A percentile compares a stretch with the other conserved stretches of the same genome.
Conservation (phyloP, 1,140 invertebrate genomes). For the Micrasema longulum region DNA sequence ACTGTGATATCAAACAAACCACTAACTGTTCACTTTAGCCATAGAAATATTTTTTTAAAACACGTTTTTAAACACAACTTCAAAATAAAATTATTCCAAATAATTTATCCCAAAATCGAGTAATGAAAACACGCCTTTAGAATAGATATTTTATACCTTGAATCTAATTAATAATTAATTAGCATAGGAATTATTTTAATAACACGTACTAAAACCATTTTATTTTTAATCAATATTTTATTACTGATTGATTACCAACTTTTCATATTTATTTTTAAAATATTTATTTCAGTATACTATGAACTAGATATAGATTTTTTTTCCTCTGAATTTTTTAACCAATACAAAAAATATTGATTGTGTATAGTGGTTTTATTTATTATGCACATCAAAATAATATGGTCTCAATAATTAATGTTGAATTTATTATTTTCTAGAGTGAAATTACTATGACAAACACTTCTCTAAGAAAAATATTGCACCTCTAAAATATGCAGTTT, state of each 20-base stretch:
- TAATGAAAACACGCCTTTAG: no score
- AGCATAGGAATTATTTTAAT: neutral
- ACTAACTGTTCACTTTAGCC: no score
- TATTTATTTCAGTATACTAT: neutral
- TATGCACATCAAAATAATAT: neutral
- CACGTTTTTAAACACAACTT: no score
- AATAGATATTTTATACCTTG: no score
- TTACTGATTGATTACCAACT: neutral
- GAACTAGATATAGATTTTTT: neutral
- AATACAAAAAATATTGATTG: no score
- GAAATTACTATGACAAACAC: neutral
- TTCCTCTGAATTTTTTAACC: neutral
- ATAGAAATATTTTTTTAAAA: no score
- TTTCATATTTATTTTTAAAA: neutral
- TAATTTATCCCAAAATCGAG: no score
- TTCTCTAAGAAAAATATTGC: no score
- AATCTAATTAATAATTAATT: neutral
- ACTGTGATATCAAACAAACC: no score
- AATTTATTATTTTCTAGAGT: neutral
- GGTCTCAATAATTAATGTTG: neutral
- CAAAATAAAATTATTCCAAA: no score
- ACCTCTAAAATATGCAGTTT: no score
- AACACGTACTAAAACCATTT: conserved; percentile 1
- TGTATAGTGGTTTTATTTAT: neutral
- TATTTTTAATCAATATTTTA: neutral